Evolutionary conservation across 2,888 invertebrate species (phyloP).

Genomic region (Agriopis marginaria): DNA sequence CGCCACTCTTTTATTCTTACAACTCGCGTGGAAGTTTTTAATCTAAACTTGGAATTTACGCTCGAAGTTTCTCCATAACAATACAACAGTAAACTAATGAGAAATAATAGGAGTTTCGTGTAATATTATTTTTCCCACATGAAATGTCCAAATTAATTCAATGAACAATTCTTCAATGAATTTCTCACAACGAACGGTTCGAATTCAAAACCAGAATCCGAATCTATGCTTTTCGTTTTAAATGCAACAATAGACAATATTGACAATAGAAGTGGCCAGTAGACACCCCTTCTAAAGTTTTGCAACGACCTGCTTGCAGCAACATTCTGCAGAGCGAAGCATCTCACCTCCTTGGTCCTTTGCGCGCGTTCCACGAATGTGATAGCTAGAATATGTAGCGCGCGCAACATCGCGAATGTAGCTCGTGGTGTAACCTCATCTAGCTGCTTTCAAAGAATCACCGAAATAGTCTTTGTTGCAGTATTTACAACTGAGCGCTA

Average conservation of each 20-base stretch:
- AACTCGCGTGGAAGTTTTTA: constrained; percentile 9
- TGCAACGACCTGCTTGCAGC: constrained; percentile 46
- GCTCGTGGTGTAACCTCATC: neutral
- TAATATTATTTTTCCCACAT: constrained; percentile 2
- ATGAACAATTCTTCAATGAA: constrained; percentile 31
- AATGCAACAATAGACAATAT: constrained; percentile 44
- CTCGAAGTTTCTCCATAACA: constrained; percentile 3
- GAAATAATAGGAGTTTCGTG: constrained; percentile 4
- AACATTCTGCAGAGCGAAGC: constrained; percentile 38
- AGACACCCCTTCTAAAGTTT: constrained; percentile 39
- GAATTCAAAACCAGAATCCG: constrained; percentile 35
- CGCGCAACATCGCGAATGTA: constrained; percentile 6
- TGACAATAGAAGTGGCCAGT: constrained; percentile 46
- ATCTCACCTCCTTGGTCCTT: constrained; percentile 29
- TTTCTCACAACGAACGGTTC: constrained; percentile 27
- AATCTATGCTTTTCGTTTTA: constrained; percentile 46
- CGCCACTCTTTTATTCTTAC: constrained; percentile 4
- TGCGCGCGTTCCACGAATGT: constrained; percentile 50
- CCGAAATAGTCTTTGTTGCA: neutral
- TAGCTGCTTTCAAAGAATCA: neutral
- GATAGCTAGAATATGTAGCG: constrained; percentile 26
- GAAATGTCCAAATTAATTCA: constrained; percentile 29
- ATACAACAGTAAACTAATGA: constrained; percentile 8
- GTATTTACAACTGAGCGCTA: neutral
- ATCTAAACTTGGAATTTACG: constrained; percentile 13